Percentiles rank a stretch among this genome's conserved stretches.
Conservation (phyloP, 2,888 invertebrate species). For the Stegophylla sp. region DNA sequence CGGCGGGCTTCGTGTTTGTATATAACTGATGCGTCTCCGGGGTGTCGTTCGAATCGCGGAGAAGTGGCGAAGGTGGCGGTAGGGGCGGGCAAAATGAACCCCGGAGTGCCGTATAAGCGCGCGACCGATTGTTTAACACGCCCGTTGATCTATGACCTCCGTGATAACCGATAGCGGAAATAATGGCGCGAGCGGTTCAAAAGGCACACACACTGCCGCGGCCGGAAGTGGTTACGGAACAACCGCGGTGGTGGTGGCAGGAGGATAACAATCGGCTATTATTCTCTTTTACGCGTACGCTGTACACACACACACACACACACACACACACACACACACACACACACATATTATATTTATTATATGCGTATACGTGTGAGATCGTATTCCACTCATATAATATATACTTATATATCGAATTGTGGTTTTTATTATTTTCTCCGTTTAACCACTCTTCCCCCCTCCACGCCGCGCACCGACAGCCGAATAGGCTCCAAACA, state of each 20-base stretch:
- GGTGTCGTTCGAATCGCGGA: slow-evolving; percentile 32
- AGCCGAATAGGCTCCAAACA: background rate
- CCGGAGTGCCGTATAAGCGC: slow-evolving; percentile 56
- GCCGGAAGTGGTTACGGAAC: background rate
- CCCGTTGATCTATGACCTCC: slow-evolving; percentile 53
- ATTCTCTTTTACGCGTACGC: slow-evolving; percentile 12
- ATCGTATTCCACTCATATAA: background rate
- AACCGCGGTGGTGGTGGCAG: background rate
- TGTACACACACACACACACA: too few species aligned
- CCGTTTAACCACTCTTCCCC: background rate
- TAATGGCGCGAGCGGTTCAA: slow-evolving; percentile 42
- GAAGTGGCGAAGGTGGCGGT: background rate
- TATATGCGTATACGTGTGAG: too few species aligned
- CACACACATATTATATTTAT: too few species aligned
- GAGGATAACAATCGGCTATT: slow-evolving; percentile 52
- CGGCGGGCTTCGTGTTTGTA: slow-evolving; percentile 11
- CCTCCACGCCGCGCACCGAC: background rate
- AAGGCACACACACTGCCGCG: background rate
- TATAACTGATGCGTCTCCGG: slow-evolving; percentile 55
- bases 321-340: too few species aligned
- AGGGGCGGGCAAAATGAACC: slow-evolving; percentile 27
- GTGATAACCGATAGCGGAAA: slow-evolving; percentile 53
- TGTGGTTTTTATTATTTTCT: background rate
- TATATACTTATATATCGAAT: background rate
- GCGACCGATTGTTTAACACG: slow-evolving; percentile 55